A percentile compares a stretch with the other conserved stretches of the same genome.
Conservation (phyloP, 2,888 invertebrate species). For the Calliphora vomitoria region DNA sequence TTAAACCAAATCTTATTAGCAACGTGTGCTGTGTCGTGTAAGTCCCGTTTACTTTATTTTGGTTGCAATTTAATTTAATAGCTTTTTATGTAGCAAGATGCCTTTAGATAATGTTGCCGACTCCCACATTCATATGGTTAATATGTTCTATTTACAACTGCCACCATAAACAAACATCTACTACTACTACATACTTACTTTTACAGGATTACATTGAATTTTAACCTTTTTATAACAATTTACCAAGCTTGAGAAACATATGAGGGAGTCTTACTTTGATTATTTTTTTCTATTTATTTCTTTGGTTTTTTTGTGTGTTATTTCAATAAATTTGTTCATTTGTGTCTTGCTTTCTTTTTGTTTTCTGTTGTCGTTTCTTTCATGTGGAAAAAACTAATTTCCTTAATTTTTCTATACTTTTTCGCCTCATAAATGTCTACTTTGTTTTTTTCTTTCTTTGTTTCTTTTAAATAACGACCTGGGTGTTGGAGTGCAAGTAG, state of each 20-base stretch:
- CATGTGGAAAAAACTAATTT: slow-evolving; percentile 78
- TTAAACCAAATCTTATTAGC: slow-evolving; percentile 55
- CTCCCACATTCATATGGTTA: background rate
- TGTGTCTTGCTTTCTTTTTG: slow-evolving; percentile 45
- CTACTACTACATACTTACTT: slow-evolving; percentile 15
- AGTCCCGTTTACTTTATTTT: slow-evolving; percentile 59
- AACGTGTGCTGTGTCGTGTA: slow-evolving; percentile 44
- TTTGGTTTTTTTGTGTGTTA: slow-evolving; percentile 40
- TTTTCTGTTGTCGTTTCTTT: slow-evolving; percentile 60
- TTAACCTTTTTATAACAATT: slow-evolving; percentile 54
- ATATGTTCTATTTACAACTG: background rate
- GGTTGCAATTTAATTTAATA: slow-evolving; percentile 69
- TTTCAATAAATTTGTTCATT: slow-evolving; percentile 64
- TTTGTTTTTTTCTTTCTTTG: slow-evolving; percentile 26
- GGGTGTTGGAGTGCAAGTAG: background rate
- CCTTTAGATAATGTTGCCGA: background rate
- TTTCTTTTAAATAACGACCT: background rate
- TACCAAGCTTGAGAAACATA: slow-evolving; percentile 38
- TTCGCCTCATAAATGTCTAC: slow-evolving; percentile 61
- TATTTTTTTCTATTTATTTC: background rate
- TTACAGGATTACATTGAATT: slow-evolving; percentile 39
- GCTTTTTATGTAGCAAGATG: slow-evolving; percentile 40
- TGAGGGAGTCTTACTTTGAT: slow-evolving; percentile 23
- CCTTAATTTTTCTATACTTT: slow-evolving; percentile 75
- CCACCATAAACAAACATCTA: background rate